These are phyloP conservation scores for Catonia carolina DNA, from an alignment of 2,888 invertebrate genomes.

Conservation along the genomic window DNA sequence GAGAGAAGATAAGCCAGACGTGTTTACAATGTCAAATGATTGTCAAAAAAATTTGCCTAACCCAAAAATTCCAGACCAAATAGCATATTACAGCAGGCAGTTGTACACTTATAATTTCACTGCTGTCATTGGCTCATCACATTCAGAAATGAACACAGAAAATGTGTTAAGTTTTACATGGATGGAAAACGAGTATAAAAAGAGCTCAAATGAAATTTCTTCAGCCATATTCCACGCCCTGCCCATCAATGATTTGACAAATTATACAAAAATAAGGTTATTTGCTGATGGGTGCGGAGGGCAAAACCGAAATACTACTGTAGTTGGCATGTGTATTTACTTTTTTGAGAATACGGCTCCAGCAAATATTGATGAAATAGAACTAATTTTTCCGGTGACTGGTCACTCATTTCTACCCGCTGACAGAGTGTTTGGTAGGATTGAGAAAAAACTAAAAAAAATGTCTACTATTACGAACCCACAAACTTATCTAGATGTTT, in stretches of 20 bases:
- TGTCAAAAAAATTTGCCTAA: slow-evolving; percentile 34
- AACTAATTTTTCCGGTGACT: slow-evolving; percentile 19
- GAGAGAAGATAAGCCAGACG: neutral
- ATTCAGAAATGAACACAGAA: slow-evolving; percentile 30
- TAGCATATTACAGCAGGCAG: slow-evolving; percentile 32
- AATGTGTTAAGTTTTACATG: slow-evolving; percentile 35
- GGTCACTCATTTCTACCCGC: slow-evolving; percentile 29
- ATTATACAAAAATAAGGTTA: slow-evolving; percentile 11
- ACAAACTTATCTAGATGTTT: slow-evolving; percentile 24
- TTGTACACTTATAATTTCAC: slow-evolving; percentile 39
- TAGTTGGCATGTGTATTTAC: slow-evolving; percentile 16
- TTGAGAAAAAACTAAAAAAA: slow-evolving; percentile 27
- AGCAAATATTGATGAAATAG: slow-evolving; percentile 6
- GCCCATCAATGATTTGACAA: slow-evolving; percentile 2
- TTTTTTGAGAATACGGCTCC: slow-evolving; percentile 14
- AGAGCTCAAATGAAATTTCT: slow-evolving; percentile 38
- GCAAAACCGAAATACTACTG: slow-evolving; percentile 20
- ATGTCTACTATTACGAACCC: slow-evolving; percentile 24
- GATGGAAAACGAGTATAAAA: slow-evolving; percentile 36
- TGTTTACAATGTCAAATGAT: neutral
- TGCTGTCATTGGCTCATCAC: slow-evolving; percentile 37
- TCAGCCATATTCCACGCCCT: slow-evolving; percentile 30
- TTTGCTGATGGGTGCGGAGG: slow-evolving; percentile 25
- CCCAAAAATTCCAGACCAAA: slow-evolving; percentile 37
- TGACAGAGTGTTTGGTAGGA: slow-evolving; percentile 28